These are phyloP conservation scores for Lepidocyrtoides sp. DNA, from an alignment of 2,888 invertebrate species.

Conservation along the genomic window DNA sequence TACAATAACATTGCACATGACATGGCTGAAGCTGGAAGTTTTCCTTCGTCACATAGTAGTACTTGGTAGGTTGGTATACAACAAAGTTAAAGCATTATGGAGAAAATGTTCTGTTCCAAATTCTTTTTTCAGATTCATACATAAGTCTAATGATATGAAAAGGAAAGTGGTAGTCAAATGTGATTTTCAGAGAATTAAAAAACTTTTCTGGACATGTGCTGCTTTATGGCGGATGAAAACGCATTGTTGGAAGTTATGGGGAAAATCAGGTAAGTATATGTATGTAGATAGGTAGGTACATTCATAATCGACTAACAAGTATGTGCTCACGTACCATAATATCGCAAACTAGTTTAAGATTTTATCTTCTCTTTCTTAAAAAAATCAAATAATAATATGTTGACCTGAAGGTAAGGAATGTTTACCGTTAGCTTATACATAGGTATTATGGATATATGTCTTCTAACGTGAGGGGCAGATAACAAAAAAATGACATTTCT, in stretches of 20 bases:
- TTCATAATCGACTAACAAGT: conserved; percentile 11
- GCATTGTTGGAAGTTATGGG: conserved; percentile 41
- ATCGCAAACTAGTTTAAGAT: not conserved
- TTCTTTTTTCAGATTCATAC: not conserved
- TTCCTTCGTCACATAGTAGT: conserved; percentile 18
- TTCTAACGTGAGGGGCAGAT: too few relatives aligned
- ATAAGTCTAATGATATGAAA: conserved; percentile 12
- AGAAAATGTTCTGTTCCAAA: not conserved
- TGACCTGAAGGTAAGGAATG: too few relatives aligned
- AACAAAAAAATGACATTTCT: not conserved
- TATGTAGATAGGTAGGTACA: too few relatives aligned
- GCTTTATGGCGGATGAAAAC: conserved; percentile 42
- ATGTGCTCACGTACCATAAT: conserved; percentile 1
- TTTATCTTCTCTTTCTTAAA: not conserved
- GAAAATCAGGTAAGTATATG: conserved; percentile 22
- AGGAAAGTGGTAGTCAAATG: conserved; percentile 27
- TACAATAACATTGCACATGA: not conserved
- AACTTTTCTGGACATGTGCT: conserved; percentile 56
- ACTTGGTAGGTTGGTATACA: not conserved
- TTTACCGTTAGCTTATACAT: too few relatives aligned
- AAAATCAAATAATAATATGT: too few relatives aligned
- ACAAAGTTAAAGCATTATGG: not conserved
- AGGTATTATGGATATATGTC: too few relatives aligned
- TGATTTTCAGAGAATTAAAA: conserved; percentile 62
- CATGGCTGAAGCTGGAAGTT: not conserved